phyloP scores from a whole-genome alignment of 2,888 invertebrate species.

The Melipona beecheii region DNA sequence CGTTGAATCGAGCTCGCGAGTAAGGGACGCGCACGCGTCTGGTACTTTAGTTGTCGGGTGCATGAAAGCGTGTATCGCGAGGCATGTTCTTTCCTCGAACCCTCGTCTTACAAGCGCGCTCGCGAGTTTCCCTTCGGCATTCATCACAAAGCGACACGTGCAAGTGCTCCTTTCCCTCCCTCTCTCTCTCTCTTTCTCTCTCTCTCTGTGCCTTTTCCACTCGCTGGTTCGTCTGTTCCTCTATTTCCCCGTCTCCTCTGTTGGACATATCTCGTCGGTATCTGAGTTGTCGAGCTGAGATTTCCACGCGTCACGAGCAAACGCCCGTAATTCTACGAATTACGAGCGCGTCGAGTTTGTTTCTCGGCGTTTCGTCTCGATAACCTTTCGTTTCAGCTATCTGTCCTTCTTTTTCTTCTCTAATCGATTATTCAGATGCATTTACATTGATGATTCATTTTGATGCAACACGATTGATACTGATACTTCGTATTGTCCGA shows the following conservation, averaged over 20 bases:
- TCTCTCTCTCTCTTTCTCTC: neutral
- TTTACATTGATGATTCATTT: neutral
- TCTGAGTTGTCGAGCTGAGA: conserved; percentile 25
- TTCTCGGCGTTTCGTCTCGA: neutral
- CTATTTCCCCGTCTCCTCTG: conserved; percentile 2
- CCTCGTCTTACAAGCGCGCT: conserved; percentile 37
- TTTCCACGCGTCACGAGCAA: conserved; percentile 33
- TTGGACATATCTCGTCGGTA: neutral
- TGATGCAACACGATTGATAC: neutral
- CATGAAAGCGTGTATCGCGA: conserved; percentile 31
- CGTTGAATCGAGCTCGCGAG: neutral
- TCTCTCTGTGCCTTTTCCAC: neutral
- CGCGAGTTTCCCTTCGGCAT: conserved; percentile 40
- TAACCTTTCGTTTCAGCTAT: neutral
- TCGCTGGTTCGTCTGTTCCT: too few species aligned
- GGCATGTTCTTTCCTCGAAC: conserved; percentile 10
- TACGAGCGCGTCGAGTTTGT: conserved; percentile 22
- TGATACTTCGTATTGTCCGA: too few species aligned
- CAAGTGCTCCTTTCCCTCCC: conserved; percentile 19
- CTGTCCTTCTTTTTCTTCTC: neutral
- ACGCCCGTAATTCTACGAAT: conserved; percentile 37
- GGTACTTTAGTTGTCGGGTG: conserved; percentile 1
- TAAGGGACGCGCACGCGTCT: neutral
- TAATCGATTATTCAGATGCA: too few species aligned
- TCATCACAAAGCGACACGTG: conserved; percentile 51